Percentiles rank a stretch among this genome's conserved stretches.
Conservation (phyloP, 2,888 invertebrate species). For the Cheilosia variabilis region DNA sequence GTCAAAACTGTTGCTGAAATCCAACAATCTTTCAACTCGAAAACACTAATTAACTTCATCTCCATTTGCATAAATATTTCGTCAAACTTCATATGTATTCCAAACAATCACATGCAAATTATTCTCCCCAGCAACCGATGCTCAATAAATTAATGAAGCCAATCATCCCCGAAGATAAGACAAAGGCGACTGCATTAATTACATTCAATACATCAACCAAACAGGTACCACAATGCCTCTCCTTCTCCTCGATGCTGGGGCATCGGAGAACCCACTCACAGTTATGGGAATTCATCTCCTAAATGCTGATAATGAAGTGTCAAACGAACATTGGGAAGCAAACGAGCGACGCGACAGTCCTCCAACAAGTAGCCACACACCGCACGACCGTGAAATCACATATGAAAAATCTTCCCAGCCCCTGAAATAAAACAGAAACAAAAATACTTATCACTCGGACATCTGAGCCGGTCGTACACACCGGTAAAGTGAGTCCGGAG, state of each 20-base stretch:
- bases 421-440: conserved; percentile 15
- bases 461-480: conserved; percentile 46
- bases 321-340: conserved; percentile 67
- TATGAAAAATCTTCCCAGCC: conserved; percentile 62
- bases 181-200: conserved; percentile 73
- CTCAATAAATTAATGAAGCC: conserved; percentile 58
- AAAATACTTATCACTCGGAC: conserved; percentile 59
- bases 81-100: background rate
- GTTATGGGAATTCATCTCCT: conserved; percentile 59
- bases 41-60: background rate
- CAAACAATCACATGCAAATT: conserved; percentile 60
- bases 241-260: background rate
- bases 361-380: conserved; percentile 72
- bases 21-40: too few relatives aligned
- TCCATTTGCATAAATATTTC: background rate
- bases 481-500: conserved; percentile 37
- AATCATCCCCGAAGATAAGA: conserved; percentile 47
- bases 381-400: conserved; percentile 49
- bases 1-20: too few relatives aligned
- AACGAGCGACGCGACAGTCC: conserved; percentile 21
- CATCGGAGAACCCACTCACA: conserved; percentile 24
- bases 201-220: conserved; percentile 66
- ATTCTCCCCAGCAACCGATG: conserved; percentile 7
- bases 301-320: conserved; percentile 72
- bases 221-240: conserved; percentile 27